A percentile compares a stretch with the other conserved stretches of the same genome.
Evolutionary conservation across 2,797 vertebrate species (phyloP).

Genomic region (Botia kubotai): DNA sequence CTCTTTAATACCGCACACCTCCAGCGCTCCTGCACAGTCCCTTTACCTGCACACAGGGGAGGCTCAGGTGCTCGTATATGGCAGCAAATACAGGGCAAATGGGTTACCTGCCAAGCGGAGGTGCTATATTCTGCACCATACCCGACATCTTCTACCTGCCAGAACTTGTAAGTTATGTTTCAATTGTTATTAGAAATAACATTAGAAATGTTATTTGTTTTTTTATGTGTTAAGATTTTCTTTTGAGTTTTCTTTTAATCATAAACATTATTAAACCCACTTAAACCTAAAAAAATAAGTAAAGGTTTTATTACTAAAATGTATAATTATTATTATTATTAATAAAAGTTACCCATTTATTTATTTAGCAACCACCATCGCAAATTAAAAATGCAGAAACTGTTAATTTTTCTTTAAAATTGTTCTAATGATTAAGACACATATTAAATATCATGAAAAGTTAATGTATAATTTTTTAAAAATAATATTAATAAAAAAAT

Average conservation of each 20-base stretch:
- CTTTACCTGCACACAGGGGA: not conserved
- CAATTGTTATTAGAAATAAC: not conserved
- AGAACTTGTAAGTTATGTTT: slow-evolving; percentile 82
- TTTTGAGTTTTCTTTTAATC: not conserved
- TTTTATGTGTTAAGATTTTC: not conserved
- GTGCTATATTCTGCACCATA: slow-evolving; percentile 75
- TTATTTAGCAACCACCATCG: no score
- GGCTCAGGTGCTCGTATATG: slow-evolving; percentile 57
- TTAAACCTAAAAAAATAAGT: no score
- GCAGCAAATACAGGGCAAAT: slow-evolving; percentile 66
- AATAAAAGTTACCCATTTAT: no score
- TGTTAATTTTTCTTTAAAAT: no score
- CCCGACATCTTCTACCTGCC: slow-evolving; percentile 84
- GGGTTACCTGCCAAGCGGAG: slow-evolving; percentile 79
- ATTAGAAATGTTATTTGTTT: not conserved
- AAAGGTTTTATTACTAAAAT: no score
- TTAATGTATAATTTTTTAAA: no score
- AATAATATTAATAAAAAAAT: no score
- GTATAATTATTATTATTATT: no score
- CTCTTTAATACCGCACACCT: slow-evolving; percentile 40
- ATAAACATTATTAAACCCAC: not conserved
- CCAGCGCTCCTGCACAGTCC: slow-evolving; percentile 7
- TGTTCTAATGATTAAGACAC: no score
- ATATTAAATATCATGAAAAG: no score
- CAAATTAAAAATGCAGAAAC: no score